phyloP scores from a whole-genome alignment of 2,888 invertebrate genomes.

The Linnaemya tessellans region DNA sequence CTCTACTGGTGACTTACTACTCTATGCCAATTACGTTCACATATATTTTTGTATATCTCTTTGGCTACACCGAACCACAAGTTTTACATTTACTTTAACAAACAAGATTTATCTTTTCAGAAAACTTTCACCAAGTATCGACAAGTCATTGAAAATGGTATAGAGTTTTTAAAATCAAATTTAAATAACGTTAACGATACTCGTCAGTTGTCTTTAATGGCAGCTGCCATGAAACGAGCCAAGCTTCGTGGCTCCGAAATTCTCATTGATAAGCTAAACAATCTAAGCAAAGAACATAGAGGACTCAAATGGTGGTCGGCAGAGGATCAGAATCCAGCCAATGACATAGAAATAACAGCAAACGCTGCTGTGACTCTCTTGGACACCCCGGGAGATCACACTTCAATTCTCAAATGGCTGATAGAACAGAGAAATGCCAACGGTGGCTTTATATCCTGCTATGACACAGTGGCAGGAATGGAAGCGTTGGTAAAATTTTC shows the following conservation, averaged over 20 bases:
- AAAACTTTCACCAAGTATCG: constrained; percentile 82
- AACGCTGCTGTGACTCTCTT: constrained; percentile 90
- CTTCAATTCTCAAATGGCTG: too few relatives aligned
- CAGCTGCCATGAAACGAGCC: constrained; percentile 88
- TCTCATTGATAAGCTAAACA: constrained; percentile 84
- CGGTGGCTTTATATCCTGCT: too few relatives aligned
- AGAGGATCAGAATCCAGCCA: constrained; percentile 84
- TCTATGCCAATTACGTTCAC: too few relatives aligned
- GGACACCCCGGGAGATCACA: constrained; percentile 66
- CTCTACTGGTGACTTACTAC: too few relatives aligned
- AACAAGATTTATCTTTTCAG: constrained; percentile 10
- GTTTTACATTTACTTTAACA: neutral
- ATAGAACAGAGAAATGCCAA: too few relatives aligned
- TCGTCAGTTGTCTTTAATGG: constrained; percentile 89
- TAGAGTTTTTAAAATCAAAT: constrained; percentile 88
- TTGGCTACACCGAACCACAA: neutral
- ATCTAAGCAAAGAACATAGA: constrained; percentile 80
- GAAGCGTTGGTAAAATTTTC: too few relatives aligned
- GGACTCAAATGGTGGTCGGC: constrained; percentile 90
- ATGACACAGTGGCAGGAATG: too few relatives aligned
- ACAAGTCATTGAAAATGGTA: constrained; percentile 88
- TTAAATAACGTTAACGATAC: constrained; percentile 87
- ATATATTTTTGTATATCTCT: too few relatives aligned
- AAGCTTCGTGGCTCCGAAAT: constrained; percentile 84
- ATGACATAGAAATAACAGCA: constrained; percentile 90